Percentiles rank a stretch among this genome's conserved stretches.
These are phyloP conservation scores for Salvelinus fontinalis DNA, from an alignment of 2,113 vertebrate genomes.

Conservation along the genomic window DNA sequence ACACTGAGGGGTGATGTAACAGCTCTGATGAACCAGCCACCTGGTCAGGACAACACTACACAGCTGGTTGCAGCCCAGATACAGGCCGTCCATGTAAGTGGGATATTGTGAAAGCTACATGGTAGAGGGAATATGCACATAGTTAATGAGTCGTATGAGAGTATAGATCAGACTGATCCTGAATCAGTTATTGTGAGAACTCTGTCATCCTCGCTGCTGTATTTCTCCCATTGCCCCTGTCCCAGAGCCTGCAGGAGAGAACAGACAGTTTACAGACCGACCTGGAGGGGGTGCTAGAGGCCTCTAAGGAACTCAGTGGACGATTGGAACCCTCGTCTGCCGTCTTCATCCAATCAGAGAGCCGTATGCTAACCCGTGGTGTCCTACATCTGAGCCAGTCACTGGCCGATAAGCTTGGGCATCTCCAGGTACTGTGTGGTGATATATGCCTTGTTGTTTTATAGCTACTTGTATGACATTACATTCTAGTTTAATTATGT, in stretches of 20 bases:
- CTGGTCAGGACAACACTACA: conserved; percentile 49
- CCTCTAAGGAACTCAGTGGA: conserved; percentile 68
- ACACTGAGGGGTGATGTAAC: conserved; percentile 63
- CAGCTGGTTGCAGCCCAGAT: conserved; percentile 68
- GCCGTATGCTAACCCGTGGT: conserved; percentile 71
- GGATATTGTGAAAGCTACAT: not conserved
- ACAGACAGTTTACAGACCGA: conserved; percentile 64
- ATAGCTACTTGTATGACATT: not conserved
- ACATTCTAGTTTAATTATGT: not conserved
- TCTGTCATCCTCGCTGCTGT: too few species aligned
- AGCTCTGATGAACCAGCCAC: conserved; percentile 42
- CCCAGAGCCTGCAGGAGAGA: conserved; percentile 73
- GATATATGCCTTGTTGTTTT: conserved; percentile 8
- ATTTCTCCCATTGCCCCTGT: not conserved
- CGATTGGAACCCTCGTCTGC: conserved; percentile 62
- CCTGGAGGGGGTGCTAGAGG: conserved; percentile 65
- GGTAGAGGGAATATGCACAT: not conserved
- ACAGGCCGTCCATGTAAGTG: conserved; percentile 70
- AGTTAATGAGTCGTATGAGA: not conserved
- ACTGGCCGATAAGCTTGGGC: conserved; percentile 66
- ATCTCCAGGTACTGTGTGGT: conserved; percentile 75
- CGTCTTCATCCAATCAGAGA: conserved; percentile 69
- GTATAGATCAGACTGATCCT: not conserved
- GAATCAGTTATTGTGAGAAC: too few species aligned
- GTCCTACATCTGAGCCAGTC: conserved; percentile 72